Base-by-base conservation (phyloP, 2,888 invertebrate genomes). In the Microctonus hyperodae region DNA sequence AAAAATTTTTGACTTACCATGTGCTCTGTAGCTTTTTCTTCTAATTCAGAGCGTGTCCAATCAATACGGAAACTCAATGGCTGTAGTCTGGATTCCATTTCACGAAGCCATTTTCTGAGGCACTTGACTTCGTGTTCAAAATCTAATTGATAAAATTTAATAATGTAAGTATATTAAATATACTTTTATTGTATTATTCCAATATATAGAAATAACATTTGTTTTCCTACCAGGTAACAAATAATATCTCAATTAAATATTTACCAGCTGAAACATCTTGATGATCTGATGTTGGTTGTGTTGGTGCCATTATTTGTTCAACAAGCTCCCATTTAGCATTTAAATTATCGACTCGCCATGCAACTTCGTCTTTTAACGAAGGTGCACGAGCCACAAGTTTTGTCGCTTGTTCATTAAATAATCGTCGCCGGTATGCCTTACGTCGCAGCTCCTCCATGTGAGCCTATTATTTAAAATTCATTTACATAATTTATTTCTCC, bases 71-170 rank as follows among this genome's bases (percentile, higher is more conserved):
- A 90, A 70, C 90, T 88, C 74, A 94, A 87, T 58, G 93, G 91
- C 72, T 90, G 90, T 72, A 96, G 86, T 58, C 91, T 89, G 9
- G 89, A 88, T 84, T 96, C 96, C 90, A 95, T 94, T 76, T 92
- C 91, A 77, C 92, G 91, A 74, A 96, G 87, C 96, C 96, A 96
- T 77, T 91, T 91, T 40, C 93, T 89, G 69, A 96, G 86, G 79
- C 92, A 91, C 68, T 90, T 89, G 58, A 94, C 86, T 84, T 94
- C 93, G 76, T 91, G 90, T 55, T 91, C 90, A 57, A 93, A 88
- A 84, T 93, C 93, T 93, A 70, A 70, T 35, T 3, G 1, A n/a
- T 5, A 64, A 59, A 22, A 59, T 40, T 48, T 7, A 57, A 56
- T 37, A 56, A 64, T 22, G 16, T 50, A 5, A 35, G 35, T 23